These are phyloP conservation scores for Zonotrichia albicollis DNA, from an alignment of 2,797 vertebrate genomes.

Conservation along the genomic window DNA sequence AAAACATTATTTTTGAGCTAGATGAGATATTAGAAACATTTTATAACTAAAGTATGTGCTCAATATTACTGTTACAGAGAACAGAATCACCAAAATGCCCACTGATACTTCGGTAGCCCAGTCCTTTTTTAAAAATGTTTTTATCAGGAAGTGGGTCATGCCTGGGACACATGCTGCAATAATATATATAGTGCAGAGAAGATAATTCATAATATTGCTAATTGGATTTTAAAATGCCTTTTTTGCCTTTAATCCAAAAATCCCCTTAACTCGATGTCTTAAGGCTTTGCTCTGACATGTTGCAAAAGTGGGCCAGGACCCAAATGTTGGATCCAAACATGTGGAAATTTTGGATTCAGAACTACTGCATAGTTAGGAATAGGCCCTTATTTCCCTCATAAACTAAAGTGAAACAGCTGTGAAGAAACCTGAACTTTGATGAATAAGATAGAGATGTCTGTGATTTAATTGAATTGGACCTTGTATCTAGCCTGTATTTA, in stretches of 20 bases:
- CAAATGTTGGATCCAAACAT: conserved; percentile 33
- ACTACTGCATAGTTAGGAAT: background rate
- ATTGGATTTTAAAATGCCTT: background rate
- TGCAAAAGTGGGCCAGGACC: background rate
- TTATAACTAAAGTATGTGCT: background rate
- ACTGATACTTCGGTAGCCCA: background rate
- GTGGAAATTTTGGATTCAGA: conserved; percentile 36
- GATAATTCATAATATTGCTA: background rate
- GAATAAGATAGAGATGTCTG: background rate
- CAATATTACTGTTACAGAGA: background rate
- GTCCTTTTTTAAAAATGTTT: background rate
- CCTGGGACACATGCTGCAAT: background rate
- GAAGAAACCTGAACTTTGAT: background rate
- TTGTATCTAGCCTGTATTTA: background rate
- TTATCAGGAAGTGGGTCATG: background rate
- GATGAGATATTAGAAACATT: background rate
- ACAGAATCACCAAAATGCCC: background rate
- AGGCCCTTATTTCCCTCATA: background rate
- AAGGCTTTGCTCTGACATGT: background rate
- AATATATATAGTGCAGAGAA: background rate
- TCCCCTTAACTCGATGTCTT: background rate
- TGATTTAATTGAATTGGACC: conserved; percentile 21
- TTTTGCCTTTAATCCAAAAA: background rate
- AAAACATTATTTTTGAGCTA: background rate
- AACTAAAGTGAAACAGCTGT: conserved; percentile 24